Percentiles rank a stretch among this genome's conserved stretches.
These are phyloP conservation scores for Erebia palarica DNA, from an alignment of 2,888 invertebrate species.

Conservation along the genomic window DNA sequence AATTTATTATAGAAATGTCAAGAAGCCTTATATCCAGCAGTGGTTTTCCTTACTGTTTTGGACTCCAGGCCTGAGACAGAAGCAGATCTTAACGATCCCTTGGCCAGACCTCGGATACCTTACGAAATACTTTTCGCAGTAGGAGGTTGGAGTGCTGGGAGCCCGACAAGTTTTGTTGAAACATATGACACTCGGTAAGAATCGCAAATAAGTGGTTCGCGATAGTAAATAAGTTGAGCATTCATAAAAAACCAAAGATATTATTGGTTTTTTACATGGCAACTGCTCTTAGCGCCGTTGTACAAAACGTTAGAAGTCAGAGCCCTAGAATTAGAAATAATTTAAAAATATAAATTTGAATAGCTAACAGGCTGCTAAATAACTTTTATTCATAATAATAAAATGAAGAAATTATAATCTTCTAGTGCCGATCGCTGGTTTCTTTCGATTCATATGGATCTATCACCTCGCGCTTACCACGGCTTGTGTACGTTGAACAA, in stretches of 20 bases:
- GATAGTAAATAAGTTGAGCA: background rate
- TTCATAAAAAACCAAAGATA: background rate
- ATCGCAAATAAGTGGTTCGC: too few species aligned
- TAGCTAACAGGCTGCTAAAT: background rate
- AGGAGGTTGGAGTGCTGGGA: constrained; percentile 93
- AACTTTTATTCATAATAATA: too few species aligned
- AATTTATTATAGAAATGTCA: constrained; percentile 73
- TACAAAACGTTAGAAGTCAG: background rate
- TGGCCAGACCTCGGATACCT: constrained; percentile 87
- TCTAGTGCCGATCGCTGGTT: constrained; percentile 90
- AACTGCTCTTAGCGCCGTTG: background rate
- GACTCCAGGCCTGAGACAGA: constrained; percentile 75
- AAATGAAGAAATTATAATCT: background rate
- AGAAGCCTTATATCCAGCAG: constrained; percentile 78
- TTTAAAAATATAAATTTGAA: background rate
- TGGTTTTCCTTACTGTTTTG: constrained; percentile 77
- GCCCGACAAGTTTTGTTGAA: constrained; percentile 90
- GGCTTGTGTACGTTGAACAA: constrained; percentile 88
- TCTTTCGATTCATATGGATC: constrained; percentile 85
- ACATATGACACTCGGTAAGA: constrained; percentile 88
- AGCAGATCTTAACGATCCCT: constrained; percentile 80
- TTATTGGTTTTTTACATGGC: background rate
- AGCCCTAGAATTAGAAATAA: background rate
- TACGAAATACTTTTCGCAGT: constrained; percentile 91
- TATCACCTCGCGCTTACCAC: constrained; percentile 89